Base-by-base conservation (phyloP, 1,140 invertebrate species). In the Micrasema longulum region DNA sequence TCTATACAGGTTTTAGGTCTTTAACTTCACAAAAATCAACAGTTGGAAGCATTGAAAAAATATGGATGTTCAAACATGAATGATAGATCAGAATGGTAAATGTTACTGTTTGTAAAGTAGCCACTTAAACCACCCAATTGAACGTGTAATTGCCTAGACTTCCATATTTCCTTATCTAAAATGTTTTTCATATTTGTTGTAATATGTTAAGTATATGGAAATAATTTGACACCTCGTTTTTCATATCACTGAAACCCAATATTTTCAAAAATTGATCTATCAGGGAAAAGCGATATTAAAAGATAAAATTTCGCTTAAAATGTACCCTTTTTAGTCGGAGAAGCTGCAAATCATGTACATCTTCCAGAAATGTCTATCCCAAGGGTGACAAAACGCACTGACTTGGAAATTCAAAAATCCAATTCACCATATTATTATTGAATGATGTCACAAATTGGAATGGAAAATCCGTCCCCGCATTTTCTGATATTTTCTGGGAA, bases 391-490 rank as follows among this genome's bases (percentile, higher is more conserved):
- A 60, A 60, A 60, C 31, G 55, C 35, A 60, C 11, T 10, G 16
- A 38, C 4, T 14, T 60, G 55, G 31, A 60, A 60, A 60, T 60
- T 60, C 55, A 60, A 60, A 60, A 60, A 60, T 35, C 35, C n/a
- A 60, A 60, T 11, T 60, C 55, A 41, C 55, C 55, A 60, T n/a
- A 31, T n/a, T 60, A 18, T 57, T 35, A 60, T 60, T 60, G 55
- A 60, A 60, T 60, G 31, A 20, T 20, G 35, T 38, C 55, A 18
- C 35, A 60, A 60, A 60, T 60, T 60, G 55, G 26, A 31, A 31
- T 31, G 7, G 2, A 31, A 60, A 60, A 60, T 41, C 47, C 50
- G 16, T 36, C 18, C 35, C 16, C 36, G 14, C 36, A 16, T 22
- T 60, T 60, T 31, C 12, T 7, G 26, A 31, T 31, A 31, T 31